Conservation (phyloP, 2,797 vertebrate species). For the Cynopterus sphinx region DNA sequence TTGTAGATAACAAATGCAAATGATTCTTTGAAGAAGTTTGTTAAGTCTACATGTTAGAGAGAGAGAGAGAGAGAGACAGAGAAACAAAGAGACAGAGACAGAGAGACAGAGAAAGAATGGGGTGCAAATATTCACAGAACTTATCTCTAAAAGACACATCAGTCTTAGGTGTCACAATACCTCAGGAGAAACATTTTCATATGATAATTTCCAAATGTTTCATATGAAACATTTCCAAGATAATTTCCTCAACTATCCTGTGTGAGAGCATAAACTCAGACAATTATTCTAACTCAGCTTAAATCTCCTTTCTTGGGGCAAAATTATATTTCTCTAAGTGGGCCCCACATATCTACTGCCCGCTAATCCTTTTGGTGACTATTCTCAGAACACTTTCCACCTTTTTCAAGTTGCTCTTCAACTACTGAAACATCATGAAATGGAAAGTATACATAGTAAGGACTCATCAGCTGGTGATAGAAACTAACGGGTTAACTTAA, state of each 20-base stretch:
- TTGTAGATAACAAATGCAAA: background rate
- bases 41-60: background rate
- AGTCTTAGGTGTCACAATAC: background rate
- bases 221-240: background rate
- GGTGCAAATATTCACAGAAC: background rate
- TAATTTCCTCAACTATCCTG: background rate
- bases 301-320: constrained; percentile 25
- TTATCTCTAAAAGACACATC: background rate
- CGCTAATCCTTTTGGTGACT: background rate
- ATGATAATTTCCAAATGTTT: too few relatives aligned
- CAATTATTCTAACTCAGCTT: background rate
- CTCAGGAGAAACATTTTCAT: background rate
- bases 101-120: background rate
- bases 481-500: background rate
- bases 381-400: background rate
- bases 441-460: background rate
- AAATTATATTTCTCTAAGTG: background rate
- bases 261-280: background rate
- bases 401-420: background rate
- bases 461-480: background rate
- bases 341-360: background rate
- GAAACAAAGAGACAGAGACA: too few relatives aligned
- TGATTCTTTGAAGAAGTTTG: background rate
- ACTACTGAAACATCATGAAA: background rate
- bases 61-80: background rate